Percentiles rank a stretch among this genome's conserved stretches.
These are phyloP conservation scores for Zygaena filipendulae DNA, from an alignment of 2,888 invertebrate species.

Conservation along the genomic window DNA sequence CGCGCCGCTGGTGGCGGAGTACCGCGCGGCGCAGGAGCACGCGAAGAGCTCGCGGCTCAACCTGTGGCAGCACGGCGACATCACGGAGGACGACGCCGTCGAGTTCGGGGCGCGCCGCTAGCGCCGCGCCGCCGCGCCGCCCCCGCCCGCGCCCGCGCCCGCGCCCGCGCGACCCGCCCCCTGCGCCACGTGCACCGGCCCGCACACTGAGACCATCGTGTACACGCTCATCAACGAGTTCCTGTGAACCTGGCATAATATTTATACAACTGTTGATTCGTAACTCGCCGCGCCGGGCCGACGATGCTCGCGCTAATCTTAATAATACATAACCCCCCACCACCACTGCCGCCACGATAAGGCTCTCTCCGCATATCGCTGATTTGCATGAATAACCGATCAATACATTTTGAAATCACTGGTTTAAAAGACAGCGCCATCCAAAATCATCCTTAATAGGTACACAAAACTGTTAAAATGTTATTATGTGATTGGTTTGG, in stretches of 20 bases:
- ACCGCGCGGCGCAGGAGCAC: slow-evolving; percentile 85
- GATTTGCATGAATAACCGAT: no score
- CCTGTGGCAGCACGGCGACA: slow-evolving; percentile 99
- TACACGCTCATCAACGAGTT: slow-evolving; percentile 31
- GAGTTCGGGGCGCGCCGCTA: slow-evolving; percentile 64
- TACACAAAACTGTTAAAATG: slow-evolving; percentile 16
- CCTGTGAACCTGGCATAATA: slow-evolving; percentile 25
- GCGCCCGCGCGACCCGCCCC: slow-evolving; percentile 24
- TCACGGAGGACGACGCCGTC: slow-evolving; percentile 89
- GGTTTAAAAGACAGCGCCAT: slow-evolving; percentile 4
- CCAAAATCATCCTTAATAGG: slow-evolving; percentile 6
- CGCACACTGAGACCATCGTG: slow-evolving; percentile 28
- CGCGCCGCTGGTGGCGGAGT: slow-evolving; percentile 81
- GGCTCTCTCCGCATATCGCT: slow-evolving; percentile 1
- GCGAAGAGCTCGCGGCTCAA: slow-evolving; percentile 88
- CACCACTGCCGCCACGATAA: no score
- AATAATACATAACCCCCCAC: slow-evolving; percentile 1
- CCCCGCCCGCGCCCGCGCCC: slow-evolving; percentile 16
- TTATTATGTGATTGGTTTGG: no score
- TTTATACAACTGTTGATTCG: neutral
- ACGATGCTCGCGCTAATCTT: slow-evolving; percentile 12
- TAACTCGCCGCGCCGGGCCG: no score
- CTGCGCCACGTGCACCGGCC: slow-evolving; percentile 38
- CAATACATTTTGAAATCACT: slow-evolving; percentile 11
- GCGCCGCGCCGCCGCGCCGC: slow-evolving; percentile 22